phyloP scores from a whole-genome alignment of 2,888 invertebrate species.

The Gymnoscelis rufifasciata region DNA sequence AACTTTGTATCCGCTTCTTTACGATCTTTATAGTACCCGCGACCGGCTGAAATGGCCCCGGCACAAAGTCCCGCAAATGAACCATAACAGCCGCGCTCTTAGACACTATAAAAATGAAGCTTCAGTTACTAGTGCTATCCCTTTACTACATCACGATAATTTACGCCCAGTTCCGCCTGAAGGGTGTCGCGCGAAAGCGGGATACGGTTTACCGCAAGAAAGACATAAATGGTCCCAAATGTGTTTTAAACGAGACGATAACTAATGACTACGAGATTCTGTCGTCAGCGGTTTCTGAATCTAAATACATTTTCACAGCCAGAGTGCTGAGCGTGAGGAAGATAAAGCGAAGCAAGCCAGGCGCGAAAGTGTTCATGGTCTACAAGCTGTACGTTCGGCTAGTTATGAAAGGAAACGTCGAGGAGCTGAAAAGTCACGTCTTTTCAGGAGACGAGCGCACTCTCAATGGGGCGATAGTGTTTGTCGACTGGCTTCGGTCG shows the following conservation, averaged over 20 bases:
- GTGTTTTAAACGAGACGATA: constrained; percentile 76
- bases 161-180: constrained; percentile 59
- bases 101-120: constrained; percentile 60
- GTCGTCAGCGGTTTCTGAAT: constrained; percentile 75
- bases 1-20: constrained; percentile 57
- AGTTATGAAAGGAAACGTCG: constrained; percentile 69
- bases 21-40: constrained; percentile 54
- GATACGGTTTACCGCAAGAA: constrained; percentile 64
- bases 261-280: constrained; percentile 77
- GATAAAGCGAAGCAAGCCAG: constrained; percentile 64
- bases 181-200: constrained; percentile 62
- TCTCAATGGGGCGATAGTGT: constrained; percentile 70
- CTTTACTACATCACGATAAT: constrained; percentile 56
- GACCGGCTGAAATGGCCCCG: constrained; percentile 53
- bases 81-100: constrained; percentile 34
- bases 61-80: constrained; percentile 32
- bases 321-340: constrained; percentile 70
- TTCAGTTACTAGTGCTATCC: constrained; percentile 61
- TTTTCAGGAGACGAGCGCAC: constrained; percentile 61
- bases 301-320: constrained; percentile 75
- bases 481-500: constrained; percentile 69
- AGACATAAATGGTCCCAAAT: constrained; percentile 69
- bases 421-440: constrained; percentile 62
- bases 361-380: constrained; percentile 65
- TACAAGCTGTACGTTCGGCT: constrained; percentile 68